Evolutionary conservation across 2,888 invertebrate genomes (phyloP), one percentile per base, ranked within the genome.

Genomic region (Pollenia labialis): DNA sequence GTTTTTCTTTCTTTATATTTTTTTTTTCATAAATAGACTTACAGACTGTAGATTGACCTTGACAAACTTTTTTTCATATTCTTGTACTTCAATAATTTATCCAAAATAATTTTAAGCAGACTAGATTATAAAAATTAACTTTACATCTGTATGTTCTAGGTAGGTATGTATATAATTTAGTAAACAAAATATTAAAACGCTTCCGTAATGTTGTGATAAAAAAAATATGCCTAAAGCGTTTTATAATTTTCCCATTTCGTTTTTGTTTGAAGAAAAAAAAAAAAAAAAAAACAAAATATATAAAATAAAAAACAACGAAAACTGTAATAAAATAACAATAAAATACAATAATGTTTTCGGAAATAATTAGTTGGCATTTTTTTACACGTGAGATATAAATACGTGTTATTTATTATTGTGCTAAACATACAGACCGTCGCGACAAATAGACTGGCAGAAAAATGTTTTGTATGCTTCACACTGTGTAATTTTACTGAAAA

Each of bases 311-410:
- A 56, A 56, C 56, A 56, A 23, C 56, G 60, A 79, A 14, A 68
- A 32, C 32, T 32, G 0, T 32, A 32, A 32, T 50, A 69, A 54
- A 50, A 56, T 62, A 62, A 62, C 23, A 62, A 46, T 32, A 4
- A 32, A 32, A 32, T 32, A 32, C 62, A 50, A 56, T 52, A 82
- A 60, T 64, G 52, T 66, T 66, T 81, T 82, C 68, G 50, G 72
- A 82, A 82, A 72, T 82, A 46, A 79, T 74, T 82, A 62, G 54
- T 62, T 82, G 16, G 50, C 85, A 82, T n/a, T 79, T 79, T 18
- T 82, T 46, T 48, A 79, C 85, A 85, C 85, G 85, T 85, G 85
- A 82, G 32, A 79, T 74, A 42, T 71, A 68, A 76, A 76, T 85
- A 85, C 81, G 81, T 81, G 85, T 75, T 69, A 11, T 44, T 64